A percentile compares a stretch with the other conserved stretches of the same genome.
phyloP scores from a whole-genome alignment of 2,113 vertebrate genomes.

The Butastur rufipennis region DNA sequence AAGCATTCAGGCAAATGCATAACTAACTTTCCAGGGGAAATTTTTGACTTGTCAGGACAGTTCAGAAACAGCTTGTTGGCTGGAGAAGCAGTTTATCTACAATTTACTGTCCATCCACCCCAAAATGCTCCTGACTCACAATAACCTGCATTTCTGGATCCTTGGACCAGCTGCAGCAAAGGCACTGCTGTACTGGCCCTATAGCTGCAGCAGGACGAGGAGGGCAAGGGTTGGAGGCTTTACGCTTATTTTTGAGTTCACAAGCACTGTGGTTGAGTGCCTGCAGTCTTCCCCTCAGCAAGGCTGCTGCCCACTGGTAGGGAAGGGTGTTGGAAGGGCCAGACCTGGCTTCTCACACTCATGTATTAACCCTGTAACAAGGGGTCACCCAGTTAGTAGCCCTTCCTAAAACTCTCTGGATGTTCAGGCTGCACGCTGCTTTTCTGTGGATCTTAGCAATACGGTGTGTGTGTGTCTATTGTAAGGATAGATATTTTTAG shows the following conservation, averaged over 20 bases:
- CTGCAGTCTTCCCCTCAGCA: not conserved
- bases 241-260: not conserved
- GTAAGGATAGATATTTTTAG: not conserved
- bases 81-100: not conserved
- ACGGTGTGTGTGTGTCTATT: not conserved
- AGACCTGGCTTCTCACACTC: not conserved
- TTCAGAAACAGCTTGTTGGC: not conserved
- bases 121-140: not conserved
- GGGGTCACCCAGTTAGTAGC: not conserved
- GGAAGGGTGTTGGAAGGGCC: not conserved
- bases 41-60: not conserved
- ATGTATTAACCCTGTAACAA: not conserved
- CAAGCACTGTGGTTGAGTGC: accelerated
- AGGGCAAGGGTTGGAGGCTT: not conserved
- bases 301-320: not conserved
- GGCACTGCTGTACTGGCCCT: not conserved
- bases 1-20: not conserved
- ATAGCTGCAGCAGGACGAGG: not conserved
- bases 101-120: not conserved
- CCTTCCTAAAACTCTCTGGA: not conserved
- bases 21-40: not conserved
- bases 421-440: not conserved
- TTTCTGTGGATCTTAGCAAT: not conserved
- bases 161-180: not conserved
- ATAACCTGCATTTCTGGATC: not conserved